phyloP scores from a whole-genome alignment of 2,888 invertebrate species.

The Crepidodera aurea region DNA sequence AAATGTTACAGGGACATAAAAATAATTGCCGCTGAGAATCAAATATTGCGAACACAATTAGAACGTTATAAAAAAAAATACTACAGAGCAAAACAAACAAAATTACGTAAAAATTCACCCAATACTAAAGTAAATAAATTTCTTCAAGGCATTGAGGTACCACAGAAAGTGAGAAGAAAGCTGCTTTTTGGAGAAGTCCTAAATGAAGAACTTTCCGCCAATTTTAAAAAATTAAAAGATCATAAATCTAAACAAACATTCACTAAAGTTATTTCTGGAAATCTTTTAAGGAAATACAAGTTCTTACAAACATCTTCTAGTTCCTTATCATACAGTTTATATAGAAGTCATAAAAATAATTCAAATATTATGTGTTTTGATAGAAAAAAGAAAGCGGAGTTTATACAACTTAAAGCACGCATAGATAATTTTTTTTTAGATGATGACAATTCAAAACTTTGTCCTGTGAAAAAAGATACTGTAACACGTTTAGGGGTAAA shows the following conservation, averaged over 20 bases:
- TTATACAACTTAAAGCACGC: background rate
- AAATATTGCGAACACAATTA: too few relatives aligned
- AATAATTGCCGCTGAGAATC: too few relatives aligned
- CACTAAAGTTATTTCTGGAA: background rate
- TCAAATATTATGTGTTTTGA: background rate
- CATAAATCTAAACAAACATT: background rate
- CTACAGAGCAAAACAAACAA: too few relatives aligned
- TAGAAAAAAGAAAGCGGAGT: background rate
- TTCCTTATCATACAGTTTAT: background rate
- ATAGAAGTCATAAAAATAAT: background rate
- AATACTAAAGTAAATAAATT: constrained; percentile 1
- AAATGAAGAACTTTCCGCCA: background rate
- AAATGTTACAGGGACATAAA: constrained; percentile 6
- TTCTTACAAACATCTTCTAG: background rate
- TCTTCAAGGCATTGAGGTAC: background rate
- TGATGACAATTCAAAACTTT: background rate
- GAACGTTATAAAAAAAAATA: too few relatives aligned
- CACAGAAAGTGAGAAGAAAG: background rate
- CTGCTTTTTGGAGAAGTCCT: background rate
- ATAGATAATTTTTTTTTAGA: background rate
- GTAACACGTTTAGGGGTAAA: too few relatives aligned
- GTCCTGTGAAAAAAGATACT: background rate
- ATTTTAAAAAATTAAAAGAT: constrained; percentile 1
- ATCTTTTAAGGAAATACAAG: background rate
- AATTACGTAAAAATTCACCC: too few relatives aligned